A percentile compares a stretch with the other conserved stretches of the same genome.
phyloP scores from a whole-genome alignment of 2,113 vertebrate genomes.

The Ivindomyrus marchei region DNA sequence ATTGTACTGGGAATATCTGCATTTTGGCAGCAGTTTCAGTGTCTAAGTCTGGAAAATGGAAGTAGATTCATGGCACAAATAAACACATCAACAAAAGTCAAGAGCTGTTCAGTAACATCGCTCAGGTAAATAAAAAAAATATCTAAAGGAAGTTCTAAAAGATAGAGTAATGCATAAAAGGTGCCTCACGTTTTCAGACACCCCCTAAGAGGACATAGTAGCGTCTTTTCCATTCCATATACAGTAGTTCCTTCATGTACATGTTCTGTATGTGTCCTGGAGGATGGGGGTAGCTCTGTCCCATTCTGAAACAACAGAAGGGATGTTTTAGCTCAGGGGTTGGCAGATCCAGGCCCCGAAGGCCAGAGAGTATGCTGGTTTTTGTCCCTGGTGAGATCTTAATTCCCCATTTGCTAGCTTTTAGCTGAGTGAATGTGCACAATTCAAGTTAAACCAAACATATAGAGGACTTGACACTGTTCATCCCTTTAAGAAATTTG shows the following conservation, averaged over 20 bases:
- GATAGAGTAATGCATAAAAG: background rate
- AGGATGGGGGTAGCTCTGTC: background rate
- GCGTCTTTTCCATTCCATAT: slow-evolving; percentile 1
- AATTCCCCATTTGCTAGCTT: background rate
- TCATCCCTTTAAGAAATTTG: background rate
- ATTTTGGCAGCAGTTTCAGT: background rate
- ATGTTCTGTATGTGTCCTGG: background rate
- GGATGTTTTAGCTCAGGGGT: background rate
- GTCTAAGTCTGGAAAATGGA: background rate
- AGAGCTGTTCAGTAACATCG: background rate
- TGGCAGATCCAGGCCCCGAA: background rate
- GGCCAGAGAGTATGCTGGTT: background rate
- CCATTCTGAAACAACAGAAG: background rate
- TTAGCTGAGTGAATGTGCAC: background rate
- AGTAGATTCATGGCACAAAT: background rate
- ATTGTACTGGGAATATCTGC: background rate
- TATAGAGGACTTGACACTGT: background rate
- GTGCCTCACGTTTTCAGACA: background rate
- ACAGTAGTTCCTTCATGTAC: slow-evolving; percentile 1
- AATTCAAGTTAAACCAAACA: background rate
- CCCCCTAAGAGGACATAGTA: background rate
- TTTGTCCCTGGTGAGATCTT: background rate
- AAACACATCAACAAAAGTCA: background rate
- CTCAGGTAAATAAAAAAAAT: background rate
- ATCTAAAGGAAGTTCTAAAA: background rate